phyloP scores from a whole-genome alignment of 2,888 invertebrate species.

The Dioctria rufipes region DNA sequence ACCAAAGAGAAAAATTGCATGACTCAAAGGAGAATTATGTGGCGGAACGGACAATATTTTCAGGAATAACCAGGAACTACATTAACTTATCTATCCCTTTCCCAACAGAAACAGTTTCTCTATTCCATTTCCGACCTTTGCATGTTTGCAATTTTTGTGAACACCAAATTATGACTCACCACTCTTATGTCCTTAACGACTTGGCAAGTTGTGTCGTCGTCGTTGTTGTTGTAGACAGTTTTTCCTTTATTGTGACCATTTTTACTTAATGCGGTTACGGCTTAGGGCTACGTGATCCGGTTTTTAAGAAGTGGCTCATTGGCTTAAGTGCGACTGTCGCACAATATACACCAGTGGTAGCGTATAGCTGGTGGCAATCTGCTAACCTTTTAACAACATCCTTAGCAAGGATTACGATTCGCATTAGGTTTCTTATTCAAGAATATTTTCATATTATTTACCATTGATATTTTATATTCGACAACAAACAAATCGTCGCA shows the following conservation, averaged over 20 bases:
- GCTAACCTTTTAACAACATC: not conserved
- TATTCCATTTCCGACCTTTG: slow-evolving; percentile 32
- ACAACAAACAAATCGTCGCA: not conserved
- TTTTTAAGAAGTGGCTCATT: slow-evolving; percentile 16
- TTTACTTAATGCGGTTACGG: slow-evolving; percentile 13
- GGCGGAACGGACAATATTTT: slow-evolving; percentile 28
- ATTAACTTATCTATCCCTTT: not conserved
- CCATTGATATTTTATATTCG: not conserved
- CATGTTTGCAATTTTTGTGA: slow-evolving; percentile 39
- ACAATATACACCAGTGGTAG: not conserved
- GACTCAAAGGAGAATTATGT: slow-evolving; percentile 42
- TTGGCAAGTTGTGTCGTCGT: slow-evolving; percentile 4
- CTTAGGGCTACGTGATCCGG: slow-evolving; percentile 37
- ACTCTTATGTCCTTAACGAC: not conserved
- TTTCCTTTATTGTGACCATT: slow-evolving; percentile 34
- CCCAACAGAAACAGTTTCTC: not conserved
- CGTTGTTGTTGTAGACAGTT: slow-evolving; percentile 21
- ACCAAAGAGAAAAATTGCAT: slow-evolving; percentile 32
- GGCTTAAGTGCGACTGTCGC: not conserved
- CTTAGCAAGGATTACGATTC: not conserved
- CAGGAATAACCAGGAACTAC: slow-evolving; percentile 25
- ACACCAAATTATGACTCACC: slow-evolving; percentile 39
- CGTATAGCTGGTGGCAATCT: not conserved
- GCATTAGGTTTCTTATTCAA: not conserved
- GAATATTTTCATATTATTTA: not conserved